A percentile compares a stretch with the other conserved stretches of the same genome.
Conservation (phyloP, 2,797 vertebrate species). For the Thalassophryne amazonica region DNA sequence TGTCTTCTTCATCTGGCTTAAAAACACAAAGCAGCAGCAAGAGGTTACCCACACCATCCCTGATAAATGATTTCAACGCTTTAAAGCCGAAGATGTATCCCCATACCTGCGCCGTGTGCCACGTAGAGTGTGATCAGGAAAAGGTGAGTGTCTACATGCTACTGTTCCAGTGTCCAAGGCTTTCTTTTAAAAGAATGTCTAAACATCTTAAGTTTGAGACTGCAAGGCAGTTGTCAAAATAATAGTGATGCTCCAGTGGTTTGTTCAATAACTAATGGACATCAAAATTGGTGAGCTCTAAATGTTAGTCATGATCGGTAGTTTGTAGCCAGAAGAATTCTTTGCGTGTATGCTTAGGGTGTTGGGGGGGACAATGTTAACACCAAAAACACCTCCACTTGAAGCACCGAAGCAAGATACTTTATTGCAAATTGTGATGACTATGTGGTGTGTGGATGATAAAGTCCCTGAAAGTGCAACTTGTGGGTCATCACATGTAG, state of each 20-base stretch:
- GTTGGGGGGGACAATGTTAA: no score
- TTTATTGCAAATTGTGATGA: no score
- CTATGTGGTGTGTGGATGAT: no score
- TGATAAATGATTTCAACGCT: slow-evolving; percentile 93
- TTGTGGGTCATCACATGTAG: no score
- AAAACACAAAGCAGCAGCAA: slow-evolving; percentile 61
- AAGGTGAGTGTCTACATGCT: slow-evolving; percentile 83
- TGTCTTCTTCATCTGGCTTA: slow-evolving; percentile 45
- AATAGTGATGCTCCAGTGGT: neutral
- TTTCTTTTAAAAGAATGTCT: slow-evolving; percentile 11
- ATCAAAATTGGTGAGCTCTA: no score
- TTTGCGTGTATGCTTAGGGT: no score
- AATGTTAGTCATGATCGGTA: no score
- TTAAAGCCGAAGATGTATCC: slow-evolving; percentile 89
- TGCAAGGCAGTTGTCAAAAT: slow-evolving; percentile 6
- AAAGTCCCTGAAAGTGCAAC: no score
- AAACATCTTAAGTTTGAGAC: slow-evolving; percentile 2
- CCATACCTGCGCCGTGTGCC: slow-evolving; percentile 94
- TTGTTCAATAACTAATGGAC: no score
- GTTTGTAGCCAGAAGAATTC: neutral
- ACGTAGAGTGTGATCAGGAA: slow-evolving; percentile 89
- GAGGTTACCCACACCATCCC: slow-evolving; percentile 85
- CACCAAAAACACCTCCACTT: no score
- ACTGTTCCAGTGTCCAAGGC: slow-evolving; percentile 19
- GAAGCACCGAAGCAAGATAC: no score